A percentile compares a stretch with the other conserved stretches of the same genome.
Conservation (phyloP, 2,888 invertebrate genomes). For the Capitulum mitella region DNA sequence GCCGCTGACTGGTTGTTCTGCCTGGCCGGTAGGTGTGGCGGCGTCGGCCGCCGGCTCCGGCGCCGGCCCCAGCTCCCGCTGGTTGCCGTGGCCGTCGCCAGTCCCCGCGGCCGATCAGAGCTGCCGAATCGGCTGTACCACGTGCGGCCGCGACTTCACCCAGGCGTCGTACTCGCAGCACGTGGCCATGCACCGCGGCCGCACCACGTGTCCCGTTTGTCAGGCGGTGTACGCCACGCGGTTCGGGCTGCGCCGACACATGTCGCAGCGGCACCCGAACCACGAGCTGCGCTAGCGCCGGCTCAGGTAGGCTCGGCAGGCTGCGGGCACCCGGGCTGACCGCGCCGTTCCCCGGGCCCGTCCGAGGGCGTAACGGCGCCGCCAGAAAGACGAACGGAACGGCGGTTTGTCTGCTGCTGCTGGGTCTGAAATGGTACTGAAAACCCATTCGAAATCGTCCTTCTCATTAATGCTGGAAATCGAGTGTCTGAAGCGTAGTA, state of each 20-base stretch:
- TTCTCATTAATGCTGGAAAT: no score
- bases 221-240: slow-evolving; percentile 17
- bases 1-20: neutral
- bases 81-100: neutral
- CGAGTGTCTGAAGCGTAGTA: no score
- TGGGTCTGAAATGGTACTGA: no score
- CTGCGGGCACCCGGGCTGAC: no score
- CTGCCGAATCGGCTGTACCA: neutral
- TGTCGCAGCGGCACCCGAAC: neutral
- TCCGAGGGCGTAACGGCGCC: no score
- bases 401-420: no score
- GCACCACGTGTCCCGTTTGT: slow-evolving; percentile 1
- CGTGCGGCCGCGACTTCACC: neutral
- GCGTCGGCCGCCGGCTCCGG: neutral
- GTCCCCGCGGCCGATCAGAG: neutral
- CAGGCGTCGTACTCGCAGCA: slow-evolving; percentile 20
- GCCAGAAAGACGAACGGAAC: no score
- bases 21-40: slow-evolving; percentile 1
- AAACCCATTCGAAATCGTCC: no score
- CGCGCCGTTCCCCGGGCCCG: no score
- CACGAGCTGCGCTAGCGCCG: neutral
- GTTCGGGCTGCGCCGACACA: neutral
- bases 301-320: neutral
- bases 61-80: neutral
- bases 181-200: slow-evolving; percentile 17